Evolutionary conservation across 2,888 invertebrate genomes (phyloP).

Genomic region (Agrypnus murinus): DNA sequence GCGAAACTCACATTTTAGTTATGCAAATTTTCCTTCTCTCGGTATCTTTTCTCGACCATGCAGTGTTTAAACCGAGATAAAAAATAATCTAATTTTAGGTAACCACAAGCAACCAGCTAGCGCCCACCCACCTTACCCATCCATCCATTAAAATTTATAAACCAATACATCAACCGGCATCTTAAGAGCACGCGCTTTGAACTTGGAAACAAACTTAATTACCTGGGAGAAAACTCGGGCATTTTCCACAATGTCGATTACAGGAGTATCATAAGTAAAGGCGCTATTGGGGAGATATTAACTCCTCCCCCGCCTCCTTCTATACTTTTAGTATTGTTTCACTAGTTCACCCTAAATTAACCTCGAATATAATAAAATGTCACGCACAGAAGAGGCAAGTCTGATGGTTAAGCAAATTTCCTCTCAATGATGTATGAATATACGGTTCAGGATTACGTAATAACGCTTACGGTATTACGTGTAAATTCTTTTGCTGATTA

Average conservation of each 20-base stretch:
- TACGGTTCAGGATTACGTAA: constrained; percentile 5
- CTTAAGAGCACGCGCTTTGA: constrained; percentile 5
- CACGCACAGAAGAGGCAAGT: constrained; percentile 23
- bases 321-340: constrained; percentile 20
- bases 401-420: constrained; percentile 11
- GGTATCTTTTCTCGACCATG: too few species aligned
- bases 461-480: constrained; percentile 1
- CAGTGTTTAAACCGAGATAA: too few species aligned
- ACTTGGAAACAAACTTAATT: constrained; percentile 18
- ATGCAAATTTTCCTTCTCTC: too few species aligned
- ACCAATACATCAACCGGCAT: constrained; percentile 1
- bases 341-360: constrained; percentile 27
- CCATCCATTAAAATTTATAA: constrained; percentile 11
- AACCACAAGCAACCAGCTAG: neutral
- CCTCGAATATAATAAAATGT: constrained; percentile 20
- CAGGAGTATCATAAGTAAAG: constrained; percentile 15
- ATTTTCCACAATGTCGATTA: constrained; percentile 13
- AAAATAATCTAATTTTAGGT: neutral
- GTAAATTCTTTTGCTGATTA: constrained; percentile 23
- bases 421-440: neutral
- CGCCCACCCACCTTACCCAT: too few species aligned
- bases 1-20: too few species aligned
- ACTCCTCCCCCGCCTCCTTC: neutral
- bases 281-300: neutral
- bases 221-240: constrained; percentile 4